These are phyloP conservation scores for Nasonovia ribisnigri DNA, from an alignment of 2,888 invertebrate species.

Conservation along the genomic window DNA sequence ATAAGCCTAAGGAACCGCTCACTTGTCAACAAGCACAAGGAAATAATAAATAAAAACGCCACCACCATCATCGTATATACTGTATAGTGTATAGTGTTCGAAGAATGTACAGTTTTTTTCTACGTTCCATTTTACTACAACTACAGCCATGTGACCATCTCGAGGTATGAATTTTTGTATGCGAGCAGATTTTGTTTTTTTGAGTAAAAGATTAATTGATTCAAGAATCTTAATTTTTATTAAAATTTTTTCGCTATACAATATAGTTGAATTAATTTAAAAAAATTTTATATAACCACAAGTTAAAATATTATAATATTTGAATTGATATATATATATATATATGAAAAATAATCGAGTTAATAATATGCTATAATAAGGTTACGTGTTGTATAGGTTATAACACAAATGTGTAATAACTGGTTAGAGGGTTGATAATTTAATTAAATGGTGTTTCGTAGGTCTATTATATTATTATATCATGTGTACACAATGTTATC, in stretches of 20 bases:
- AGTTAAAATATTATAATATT: background rate
- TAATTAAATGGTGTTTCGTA: background rate
- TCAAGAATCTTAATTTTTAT: background rate
- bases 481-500: too few species aligned
- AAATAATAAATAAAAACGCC: slow-evolving; percentile 43
- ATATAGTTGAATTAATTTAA: background rate
- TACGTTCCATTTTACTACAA: background rate
- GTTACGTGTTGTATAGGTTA: too few species aligned
- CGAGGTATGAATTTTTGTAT: background rate
- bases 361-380: too few species aligned
- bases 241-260: background rate
- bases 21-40: slow-evolving; percentile 33
- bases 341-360: background rate
- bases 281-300: background rate
- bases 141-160: background rate
- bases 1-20: slow-evolving; percentile 38
- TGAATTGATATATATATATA: too few species aligned
- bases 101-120: background rate
- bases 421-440: too few species aligned
- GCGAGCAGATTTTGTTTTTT: background rate
- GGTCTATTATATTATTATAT: too few species aligned
- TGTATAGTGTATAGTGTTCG: background rate
- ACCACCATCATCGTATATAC: background rate
- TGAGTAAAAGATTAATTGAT: background rate
- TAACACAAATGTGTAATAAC: too few species aligned